Evolutionary conservation across 2,797 vertebrate genomes (phyloP).

Genomic region (Luscinia luscinia): DNA sequence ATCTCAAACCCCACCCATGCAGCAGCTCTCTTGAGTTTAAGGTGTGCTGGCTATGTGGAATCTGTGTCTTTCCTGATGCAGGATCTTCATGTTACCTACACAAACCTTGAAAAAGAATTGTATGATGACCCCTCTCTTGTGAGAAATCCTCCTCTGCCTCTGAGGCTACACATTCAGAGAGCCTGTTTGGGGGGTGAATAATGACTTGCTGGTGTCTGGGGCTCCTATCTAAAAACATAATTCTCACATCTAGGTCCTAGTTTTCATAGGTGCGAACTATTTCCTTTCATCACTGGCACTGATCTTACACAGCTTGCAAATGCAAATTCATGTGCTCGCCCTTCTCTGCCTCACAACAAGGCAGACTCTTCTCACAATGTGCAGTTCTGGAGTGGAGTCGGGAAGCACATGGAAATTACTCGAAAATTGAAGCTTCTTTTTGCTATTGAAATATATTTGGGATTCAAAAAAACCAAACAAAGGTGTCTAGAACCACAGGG

Average conservation of each 20-base stretch:
- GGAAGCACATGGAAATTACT: not conserved
- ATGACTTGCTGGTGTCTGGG: not conserved
- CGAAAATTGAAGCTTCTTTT: not conserved
- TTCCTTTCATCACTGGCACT: constrained; percentile 13
- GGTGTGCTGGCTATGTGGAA: not conserved
- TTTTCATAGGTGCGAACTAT: not conserved
- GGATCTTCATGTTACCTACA: not conserved
- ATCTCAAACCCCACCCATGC: not conserved
- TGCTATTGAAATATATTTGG: not conserved
- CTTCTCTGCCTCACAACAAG: not conserved
- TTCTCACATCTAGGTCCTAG: not conserved
- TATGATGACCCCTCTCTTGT: not conserved
- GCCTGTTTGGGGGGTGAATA: not conserved
- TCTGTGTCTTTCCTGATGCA: not conserved
- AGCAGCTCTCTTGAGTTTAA: not conserved
- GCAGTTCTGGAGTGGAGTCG: not conserved
- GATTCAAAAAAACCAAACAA: not conserved
- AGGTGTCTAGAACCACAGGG: not conserved
- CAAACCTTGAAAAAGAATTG: not conserved
- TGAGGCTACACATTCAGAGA: not conserved
- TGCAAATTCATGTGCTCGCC: not conserved
- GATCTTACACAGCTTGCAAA: not conserved
- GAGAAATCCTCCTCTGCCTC: not conserved
- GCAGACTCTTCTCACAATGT: not conserved
- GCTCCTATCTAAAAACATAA: not conserved